These are phyloP conservation scores for Poecile montanus DNA, from an alignment of 2,797 vertebrate species.

Conservation along the genomic window DNA sequence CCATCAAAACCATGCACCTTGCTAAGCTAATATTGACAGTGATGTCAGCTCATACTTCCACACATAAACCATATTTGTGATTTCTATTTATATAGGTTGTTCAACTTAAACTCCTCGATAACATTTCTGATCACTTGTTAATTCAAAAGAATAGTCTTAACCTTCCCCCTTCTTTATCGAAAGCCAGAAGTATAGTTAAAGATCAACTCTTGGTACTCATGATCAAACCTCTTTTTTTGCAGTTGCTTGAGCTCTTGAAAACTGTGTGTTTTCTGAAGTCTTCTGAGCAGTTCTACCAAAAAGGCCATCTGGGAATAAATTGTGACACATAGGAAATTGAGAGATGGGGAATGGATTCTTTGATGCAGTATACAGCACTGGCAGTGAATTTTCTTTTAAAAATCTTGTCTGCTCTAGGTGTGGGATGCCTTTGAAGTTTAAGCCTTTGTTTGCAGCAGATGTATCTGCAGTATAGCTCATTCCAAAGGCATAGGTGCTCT, in stretches of 20 bases:
- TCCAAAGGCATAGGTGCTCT: neutral
- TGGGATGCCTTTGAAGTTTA: neutral
- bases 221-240: neutral
- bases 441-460: neutral
- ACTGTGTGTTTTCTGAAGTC: neutral
- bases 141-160: neutral
- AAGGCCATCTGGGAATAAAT: neutral
- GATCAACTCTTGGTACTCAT: neutral
- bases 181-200: neutral
- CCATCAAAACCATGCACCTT: neutral
- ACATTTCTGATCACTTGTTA: neutral
- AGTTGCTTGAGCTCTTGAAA: neutral
- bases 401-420: neutral
- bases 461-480: neutral
- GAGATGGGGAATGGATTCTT: neutral
- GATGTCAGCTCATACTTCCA: neutral
- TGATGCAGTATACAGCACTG: neutral
- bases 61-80: neutral
- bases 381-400: neutral
- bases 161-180: neutral
- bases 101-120: neutral
- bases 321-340: neutral
- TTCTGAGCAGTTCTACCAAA: neutral
- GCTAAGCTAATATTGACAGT: neutral
- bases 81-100: accelerated